Conservation (phyloP, 2,113 vertebrate genomes). For the Pterocles burchelli region DNA sequence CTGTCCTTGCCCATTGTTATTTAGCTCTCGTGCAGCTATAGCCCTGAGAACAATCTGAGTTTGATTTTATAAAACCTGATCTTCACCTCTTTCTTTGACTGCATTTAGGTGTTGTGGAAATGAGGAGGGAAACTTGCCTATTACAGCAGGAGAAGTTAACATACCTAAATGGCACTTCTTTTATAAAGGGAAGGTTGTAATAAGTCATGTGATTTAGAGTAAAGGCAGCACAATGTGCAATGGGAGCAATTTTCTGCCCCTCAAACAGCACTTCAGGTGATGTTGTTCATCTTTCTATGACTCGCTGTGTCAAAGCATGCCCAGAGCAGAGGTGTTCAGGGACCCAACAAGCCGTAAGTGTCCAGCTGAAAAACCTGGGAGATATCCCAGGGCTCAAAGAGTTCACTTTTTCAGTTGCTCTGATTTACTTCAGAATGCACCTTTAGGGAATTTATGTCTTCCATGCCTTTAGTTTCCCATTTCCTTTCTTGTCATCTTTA, state of each 20-base stretch:
- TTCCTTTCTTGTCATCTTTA: conserved; percentile 87
- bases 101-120: conserved; percentile 32
- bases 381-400: conserved; percentile 87
- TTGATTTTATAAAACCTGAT: conserved; percentile 69
- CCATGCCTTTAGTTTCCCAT: conserved; percentile 81
- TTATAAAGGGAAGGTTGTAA: conserved; percentile 76
- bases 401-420: conserved; percentile 88
- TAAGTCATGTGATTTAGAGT: conserved; percentile 81
- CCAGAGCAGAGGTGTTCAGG: conserved; percentile 82
- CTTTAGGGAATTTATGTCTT: conserved; percentile 89
- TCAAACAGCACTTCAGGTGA: conserved; percentile 92
- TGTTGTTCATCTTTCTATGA: conserved; percentile 93
- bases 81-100: conserved; percentile 67
- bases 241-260: conserved; percentile 97
- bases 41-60: conserved; percentile 18
- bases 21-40: neutral
- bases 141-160: conserved; percentile 84
- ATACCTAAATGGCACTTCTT: conserved; percentile 90
- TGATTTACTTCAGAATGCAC: conserved; percentile 91
- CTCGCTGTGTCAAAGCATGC: conserved; percentile 89
- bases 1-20: neutral
- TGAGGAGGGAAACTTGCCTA: conserved; percentile 18
- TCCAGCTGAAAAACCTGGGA: conserved; percentile 86
- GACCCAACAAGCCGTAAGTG: conserved; percentile 85
- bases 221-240: conserved; percentile 81